Evolutionary conservation across 2,797 vertebrate species (phyloP).

Genomic region (Gymnocypris eckloni): DNA sequence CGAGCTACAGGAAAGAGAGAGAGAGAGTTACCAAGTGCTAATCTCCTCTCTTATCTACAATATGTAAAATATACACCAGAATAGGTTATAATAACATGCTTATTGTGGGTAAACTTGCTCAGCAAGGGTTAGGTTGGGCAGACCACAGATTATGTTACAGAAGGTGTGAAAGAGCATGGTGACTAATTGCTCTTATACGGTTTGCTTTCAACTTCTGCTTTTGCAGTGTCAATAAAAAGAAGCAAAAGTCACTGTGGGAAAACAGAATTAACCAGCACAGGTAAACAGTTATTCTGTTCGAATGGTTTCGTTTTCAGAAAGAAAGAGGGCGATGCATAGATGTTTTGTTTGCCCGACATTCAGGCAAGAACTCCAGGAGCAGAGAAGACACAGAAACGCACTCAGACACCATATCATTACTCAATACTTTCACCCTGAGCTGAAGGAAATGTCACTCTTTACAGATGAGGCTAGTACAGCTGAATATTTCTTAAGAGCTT

Average conservation of each 20-base stretch:
- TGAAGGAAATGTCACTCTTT: conserved; percentile 30
- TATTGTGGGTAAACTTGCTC: not conserved
- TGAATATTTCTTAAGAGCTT: not conserved
- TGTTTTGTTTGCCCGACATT: conserved; percentile 1
- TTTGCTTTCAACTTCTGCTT: conserved; percentile 47
- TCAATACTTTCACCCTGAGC: conserved; percentile 53
- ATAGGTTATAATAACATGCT: not conserved
- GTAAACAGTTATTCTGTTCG: conserved; percentile 69
- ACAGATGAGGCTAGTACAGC: conserved; percentile 10
- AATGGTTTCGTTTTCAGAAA: not conserved
- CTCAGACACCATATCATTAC: conserved; percentile 45
- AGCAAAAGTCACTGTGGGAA: conserved; percentile 73
- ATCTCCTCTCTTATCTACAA: not conserved
- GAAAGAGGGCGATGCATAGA: not conserved
- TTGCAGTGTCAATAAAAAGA: conserved; percentile 51
- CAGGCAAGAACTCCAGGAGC: conserved; percentile 51
- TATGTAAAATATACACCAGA: not conserved
- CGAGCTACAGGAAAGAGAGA: conserved; percentile 17
- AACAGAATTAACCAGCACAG: conserved; percentile 77
- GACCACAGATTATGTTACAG: not conserved
- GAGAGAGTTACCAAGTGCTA: conserved; percentile 71
- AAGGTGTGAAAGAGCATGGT: not conserved
- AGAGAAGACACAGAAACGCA: conserved; percentile 1
- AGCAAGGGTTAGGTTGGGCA: too few relatives aligned
- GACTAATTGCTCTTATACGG: conserved; percentile 21